These are phyloP conservation scores for Acipenser ruthenus DNA, from an alignment of 2,797 vertebrate species.

Conservation along the genomic window DNA sequence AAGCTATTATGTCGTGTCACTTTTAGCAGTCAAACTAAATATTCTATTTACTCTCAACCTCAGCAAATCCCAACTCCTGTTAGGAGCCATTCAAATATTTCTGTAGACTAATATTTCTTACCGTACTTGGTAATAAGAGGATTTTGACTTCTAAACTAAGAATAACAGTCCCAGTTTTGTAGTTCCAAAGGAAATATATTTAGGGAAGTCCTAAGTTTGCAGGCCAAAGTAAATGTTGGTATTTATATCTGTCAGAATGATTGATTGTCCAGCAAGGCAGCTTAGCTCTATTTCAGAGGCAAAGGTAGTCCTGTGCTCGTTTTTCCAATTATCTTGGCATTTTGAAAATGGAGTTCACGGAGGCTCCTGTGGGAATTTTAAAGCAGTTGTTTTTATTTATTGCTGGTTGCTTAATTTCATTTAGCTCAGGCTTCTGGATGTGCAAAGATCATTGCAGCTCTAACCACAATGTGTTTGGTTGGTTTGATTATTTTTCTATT, in stretches of 20 bases:
- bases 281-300: constrained; percentile 21
- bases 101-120: neutral
- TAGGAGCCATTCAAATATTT: neutral
- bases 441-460: neutral
- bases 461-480: neutral
- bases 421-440: constrained; percentile 16
- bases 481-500: neutral
- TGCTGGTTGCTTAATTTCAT: constrained; percentile 36
- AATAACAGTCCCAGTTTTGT: neutral
- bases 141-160: neutral
- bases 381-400: constrained; percentile 42
- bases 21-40: no score
- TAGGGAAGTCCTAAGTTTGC: constrained; percentile 16
- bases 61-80: no score
- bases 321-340: constrained; percentile 37
- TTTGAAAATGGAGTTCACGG: constrained; percentile 24
- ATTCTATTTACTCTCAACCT: no score
- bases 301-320: constrained; percentile 20
- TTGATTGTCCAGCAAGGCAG: constrained; percentile 36
- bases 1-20: no score
- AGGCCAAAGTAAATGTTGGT: constrained; percentile 38
- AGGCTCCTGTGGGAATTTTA: constrained; percentile 24
- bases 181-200: constrained; percentile 10
- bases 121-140: neutral
- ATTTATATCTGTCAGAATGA: constrained; percentile 43